These are phyloP conservation scores for Sweltsa coloradensis DNA, from an alignment of 1,140 invertebrate species.

Conservation along the genomic window DNA sequence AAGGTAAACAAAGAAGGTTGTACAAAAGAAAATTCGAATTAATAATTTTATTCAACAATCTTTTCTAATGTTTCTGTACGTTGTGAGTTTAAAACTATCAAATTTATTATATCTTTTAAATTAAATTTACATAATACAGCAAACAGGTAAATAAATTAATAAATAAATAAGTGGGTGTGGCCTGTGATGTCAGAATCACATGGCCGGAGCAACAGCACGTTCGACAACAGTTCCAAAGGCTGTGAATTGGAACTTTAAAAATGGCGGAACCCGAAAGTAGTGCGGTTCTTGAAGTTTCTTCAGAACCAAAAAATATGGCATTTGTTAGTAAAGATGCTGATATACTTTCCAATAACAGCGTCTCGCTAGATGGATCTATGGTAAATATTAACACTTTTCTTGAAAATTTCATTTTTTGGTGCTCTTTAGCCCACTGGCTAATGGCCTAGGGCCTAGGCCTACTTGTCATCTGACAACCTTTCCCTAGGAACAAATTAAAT, in stretches of 20 bases:
- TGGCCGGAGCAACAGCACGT: not conserved
- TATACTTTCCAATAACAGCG: constrained; percentile 32
- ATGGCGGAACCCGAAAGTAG: constrained; percentile 8
- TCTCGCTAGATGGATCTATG: constrained; percentile 33
- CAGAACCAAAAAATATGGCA: constrained; percentile 7
- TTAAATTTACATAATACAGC: too few relatives aligned
- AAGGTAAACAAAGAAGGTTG: too few relatives aligned
- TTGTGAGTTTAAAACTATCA: too few relatives aligned
- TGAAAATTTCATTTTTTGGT: constrained; percentile 1
- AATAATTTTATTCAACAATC: too few relatives aligned
- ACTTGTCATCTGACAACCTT: too few relatives aligned
- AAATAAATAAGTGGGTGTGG: too few relatives aligned
- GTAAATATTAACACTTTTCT: constrained; percentile 22
- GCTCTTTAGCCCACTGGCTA: constrained; percentile 6
- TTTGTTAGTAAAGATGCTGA: constrained; percentile 27
- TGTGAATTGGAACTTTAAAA: not conserved
- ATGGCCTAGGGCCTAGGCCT: not conserved
- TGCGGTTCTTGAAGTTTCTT: constrained; percentile 12
- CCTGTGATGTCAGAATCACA: too few relatives aligned
- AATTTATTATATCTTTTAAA: too few relatives aligned
- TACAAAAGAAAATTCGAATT: too few relatives aligned
- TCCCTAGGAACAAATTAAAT: too few relatives aligned
- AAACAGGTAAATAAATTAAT: too few relatives aligned
- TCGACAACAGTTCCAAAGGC: not conserved
- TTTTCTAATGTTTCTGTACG: too few relatives aligned